Conservation (phyloP, 2,113 vertebrate genomes). For the Callocephalon fimbriatum region DNA sequence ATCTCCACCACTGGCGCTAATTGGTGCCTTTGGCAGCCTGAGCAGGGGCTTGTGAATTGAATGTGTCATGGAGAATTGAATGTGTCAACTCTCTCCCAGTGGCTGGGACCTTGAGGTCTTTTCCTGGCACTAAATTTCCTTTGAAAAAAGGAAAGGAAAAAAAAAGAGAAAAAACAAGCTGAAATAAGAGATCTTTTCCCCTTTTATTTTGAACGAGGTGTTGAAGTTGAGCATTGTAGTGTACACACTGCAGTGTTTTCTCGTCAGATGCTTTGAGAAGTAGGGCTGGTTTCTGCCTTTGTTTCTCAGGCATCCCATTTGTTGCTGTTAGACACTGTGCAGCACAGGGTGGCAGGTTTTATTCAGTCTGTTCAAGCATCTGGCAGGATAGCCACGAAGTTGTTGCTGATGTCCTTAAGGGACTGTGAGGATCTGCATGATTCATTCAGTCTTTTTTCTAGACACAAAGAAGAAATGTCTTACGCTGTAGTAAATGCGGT, state of each 20-base stretch:
- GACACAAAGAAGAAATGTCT: slow-evolving; percentile 1
- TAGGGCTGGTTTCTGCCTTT: neutral
- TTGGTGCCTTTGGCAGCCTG: slow-evolving; percentile 59
- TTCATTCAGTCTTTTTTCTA: slow-evolving; percentile 51
- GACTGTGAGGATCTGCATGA: slow-evolving; percentile 32
- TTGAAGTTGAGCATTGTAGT: neutral
- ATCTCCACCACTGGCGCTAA: slow-evolving; percentile 41
- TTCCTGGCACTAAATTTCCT: slow-evolving; percentile 47
- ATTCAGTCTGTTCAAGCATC: slow-evolving; percentile 51
- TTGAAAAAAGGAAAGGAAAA: neutral
- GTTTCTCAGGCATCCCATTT: slow-evolving; percentile 7
- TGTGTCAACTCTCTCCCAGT: slow-evolving; percentile 49
- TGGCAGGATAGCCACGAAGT: slow-evolving; percentile 38
- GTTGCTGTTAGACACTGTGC: neutral
- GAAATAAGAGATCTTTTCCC: slow-evolving; percentile 38
- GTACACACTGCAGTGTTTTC: neutral
- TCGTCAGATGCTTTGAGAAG: neutral
- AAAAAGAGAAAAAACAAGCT: neutral
- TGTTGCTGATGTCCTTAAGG: slow-evolving; percentile 48
- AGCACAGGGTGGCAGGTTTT: slow-evolving; percentile 12
- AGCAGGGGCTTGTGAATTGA: slow-evolving; percentile 49
- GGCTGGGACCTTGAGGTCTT: slow-evolving; percentile 44
- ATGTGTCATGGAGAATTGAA: slow-evolving; percentile 63
- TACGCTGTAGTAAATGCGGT: neutral
- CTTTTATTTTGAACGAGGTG: slow-evolving; percentile 19